Evolutionary conservation across 2,113 vertebrate genomes (phyloP).

Genomic region (Jacana jacana): DNA sequence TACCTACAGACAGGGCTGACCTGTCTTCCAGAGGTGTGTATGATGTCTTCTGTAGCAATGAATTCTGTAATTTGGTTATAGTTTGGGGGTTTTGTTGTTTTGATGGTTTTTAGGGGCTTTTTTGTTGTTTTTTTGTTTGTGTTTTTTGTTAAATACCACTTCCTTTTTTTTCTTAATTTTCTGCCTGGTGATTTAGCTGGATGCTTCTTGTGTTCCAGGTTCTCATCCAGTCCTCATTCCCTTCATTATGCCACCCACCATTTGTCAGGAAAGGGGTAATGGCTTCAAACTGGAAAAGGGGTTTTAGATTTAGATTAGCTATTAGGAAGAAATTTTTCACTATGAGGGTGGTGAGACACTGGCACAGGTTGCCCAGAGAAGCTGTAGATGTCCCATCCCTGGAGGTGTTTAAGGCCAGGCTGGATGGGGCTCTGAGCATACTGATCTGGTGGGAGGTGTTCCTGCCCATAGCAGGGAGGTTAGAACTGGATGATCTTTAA

Average conservation of each 20-base stretch:
- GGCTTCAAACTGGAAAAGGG: neutral
- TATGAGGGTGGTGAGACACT: neutral
- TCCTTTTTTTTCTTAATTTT: neutral
- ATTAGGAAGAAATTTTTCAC: neutral
- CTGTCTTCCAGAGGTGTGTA: neutral
- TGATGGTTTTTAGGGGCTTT: neutral
- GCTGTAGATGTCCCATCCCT: neutral
- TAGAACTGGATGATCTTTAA: neutral
- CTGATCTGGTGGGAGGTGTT: neutral
- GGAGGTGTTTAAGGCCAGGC: neutral
- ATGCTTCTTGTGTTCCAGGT: neutral
- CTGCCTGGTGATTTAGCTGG: neutral
- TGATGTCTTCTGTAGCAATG: neutral
- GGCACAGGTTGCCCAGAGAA: neutral
- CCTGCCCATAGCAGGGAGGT: neutral
- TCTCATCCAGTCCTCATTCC: neutral
- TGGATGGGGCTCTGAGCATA: neutral
- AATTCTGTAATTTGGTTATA: neutral
- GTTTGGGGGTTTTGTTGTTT: neutral
- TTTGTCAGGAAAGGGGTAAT: neutral
- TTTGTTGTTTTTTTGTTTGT: neutral
- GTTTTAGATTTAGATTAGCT: neutral
- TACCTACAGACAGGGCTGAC: neutral
- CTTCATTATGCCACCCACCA: neutral
- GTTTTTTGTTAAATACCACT: neutral